A percentile compares a stretch with the other conserved stretches of the same genome.
Conservation (phyloP, 2,797 vertebrate genomes). For the Natrix natrix region DNA sequence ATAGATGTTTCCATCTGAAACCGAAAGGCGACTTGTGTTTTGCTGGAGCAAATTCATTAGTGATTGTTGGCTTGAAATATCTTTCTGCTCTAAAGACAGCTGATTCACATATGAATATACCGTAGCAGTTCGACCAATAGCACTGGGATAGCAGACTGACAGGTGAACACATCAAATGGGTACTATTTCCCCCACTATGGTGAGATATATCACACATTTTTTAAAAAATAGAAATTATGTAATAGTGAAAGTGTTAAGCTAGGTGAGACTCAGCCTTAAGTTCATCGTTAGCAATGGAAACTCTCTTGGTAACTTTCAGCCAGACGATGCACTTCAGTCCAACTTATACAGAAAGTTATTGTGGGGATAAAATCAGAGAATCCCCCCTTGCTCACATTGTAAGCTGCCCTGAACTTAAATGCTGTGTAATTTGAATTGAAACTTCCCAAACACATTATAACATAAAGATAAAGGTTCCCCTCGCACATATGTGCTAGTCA, state of each 20-base stretch:
- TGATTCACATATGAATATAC: background rate
- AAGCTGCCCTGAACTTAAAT: background rate
- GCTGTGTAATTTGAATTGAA: background rate
- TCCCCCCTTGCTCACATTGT: background rate
- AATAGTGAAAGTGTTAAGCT: background rate
- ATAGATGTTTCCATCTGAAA: background rate
- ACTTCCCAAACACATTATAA: background rate
- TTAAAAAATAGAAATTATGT: background rate
- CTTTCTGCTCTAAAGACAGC: background rate
- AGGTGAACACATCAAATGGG: background rate
- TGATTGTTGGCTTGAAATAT: background rate
- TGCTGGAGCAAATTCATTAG: slow-evolving; percentile 1
- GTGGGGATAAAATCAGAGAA: background rate
- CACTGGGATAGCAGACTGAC: background rate
- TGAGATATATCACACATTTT: background rate
- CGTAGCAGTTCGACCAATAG: background rate
- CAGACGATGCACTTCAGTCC: background rate
- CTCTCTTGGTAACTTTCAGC: background rate
- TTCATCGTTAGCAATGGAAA: background rate
- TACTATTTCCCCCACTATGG: background rate
- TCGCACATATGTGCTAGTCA: too few relatives aligned
- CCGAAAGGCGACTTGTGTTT: background rate
- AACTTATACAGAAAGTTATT: background rate
- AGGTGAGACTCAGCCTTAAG: background rate
- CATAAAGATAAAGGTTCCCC: too few relatives aligned